Base-by-base conservation (phyloP, 1,140 invertebrate species). In the Aplysia californica region DNA sequence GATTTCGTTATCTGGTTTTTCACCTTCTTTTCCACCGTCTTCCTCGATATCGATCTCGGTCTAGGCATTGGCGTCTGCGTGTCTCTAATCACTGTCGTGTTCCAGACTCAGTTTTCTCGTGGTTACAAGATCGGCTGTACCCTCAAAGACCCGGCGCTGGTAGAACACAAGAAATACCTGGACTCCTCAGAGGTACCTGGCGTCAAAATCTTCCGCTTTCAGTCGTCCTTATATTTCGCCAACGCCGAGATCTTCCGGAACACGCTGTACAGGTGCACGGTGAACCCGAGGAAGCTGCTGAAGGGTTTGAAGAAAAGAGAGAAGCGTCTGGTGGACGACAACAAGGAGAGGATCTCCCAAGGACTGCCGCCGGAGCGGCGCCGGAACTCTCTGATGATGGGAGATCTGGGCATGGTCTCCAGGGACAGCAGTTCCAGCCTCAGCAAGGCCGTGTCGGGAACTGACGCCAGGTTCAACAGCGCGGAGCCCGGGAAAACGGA, bases 161-260 rank as follows among this genome's bases (percentile, higher is more conserved):
- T 79, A n/a, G 79, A 79, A 50, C 72, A 75, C 59, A 77, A 81
- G 44, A 70, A 71, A 56, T 82, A 79, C 29, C 65, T 18, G 44
- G 76, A 77, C 33, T 73, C 75, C 55, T 67, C 33, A 6, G 76
- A 78, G 61, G 41, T 75, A 55, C 84, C 85, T 5, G 88, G 89
- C 20, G 80, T 91, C 18, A 90, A 87, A 70, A 86, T 91, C 5
- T 91, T 90, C 82, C 85, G 89, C 31, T 91, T 91, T 78, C 87
- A 90, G 50, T 86, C 89, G 23, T 87, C 90, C 23, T 66, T 92
- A n/a, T 91, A 90, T 79, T 91, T 90, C 79, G 90, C 88, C 1
- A 91, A 90, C 81, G 87, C 89, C 1, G 90, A 91, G 81, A 86
- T 88, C 29, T 91, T 91, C 78, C 82, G 83, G 44, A 87, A 71